Base-by-base conservation (phyloP, 2,888 invertebrate genomes). In the Dysmachus trigonus region DNA sequence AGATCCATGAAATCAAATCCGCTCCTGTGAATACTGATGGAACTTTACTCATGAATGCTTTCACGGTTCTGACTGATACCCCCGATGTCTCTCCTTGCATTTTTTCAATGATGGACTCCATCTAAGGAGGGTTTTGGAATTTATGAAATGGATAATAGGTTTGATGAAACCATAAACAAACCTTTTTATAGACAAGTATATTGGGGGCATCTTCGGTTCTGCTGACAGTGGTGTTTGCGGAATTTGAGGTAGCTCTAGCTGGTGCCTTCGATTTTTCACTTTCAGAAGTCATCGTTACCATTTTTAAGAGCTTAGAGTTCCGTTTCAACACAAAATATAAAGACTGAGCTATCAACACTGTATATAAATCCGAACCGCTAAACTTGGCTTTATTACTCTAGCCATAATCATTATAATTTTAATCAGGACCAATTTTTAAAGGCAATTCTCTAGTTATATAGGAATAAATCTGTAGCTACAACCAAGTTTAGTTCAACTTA, bases 31-130 rank as follows among this genome's bases (percentile, higher is more conserved):
- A 95, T 71, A 95, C 99, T 85, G 99, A 99, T 51, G 99, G 99
- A 90, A 99, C 98, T 93, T 99, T 99, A 84, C 98, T 97, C 97
- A 99, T 98, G 92, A 99, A 99, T 90, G 97, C 98, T 93, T 99
- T 99, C 51, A 99, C 99, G 0, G 99, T 99, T 89, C 96, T 95
- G 22, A 99, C 99, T 1, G 98, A 98, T 1, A 99, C 98, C 0
- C 99, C 99, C 0, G 95, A 95, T 86, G 94, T 94, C 92, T 98
- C 98, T 90, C 98, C 97, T 92, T 98, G 98, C 99, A 99, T 99
- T 92, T 95, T 96, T 90, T 98, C 98, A 35, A 99, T 95, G 72
- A 99, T 96, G 18, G 95, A 94, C 91, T 99, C 99, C 98, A 99
- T 99, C 98, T 99, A 92, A 5, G 94, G 94, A 86, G 84, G 22